phyloP scores from a whole-genome alignment of 2,113 vertebrate species.

The Catharus bicknelli region DNA sequence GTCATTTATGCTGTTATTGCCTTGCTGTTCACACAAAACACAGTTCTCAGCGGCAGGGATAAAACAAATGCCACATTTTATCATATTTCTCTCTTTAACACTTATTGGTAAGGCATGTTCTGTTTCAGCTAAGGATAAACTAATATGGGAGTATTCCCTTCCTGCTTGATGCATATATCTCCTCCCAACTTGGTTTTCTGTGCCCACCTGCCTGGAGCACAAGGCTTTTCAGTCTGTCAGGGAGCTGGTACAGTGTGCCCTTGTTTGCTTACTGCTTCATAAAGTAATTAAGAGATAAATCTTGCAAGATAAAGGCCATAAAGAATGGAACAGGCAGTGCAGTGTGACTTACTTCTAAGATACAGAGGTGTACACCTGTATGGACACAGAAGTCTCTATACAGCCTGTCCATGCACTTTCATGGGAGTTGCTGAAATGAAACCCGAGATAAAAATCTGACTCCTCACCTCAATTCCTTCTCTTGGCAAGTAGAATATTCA shows the following conservation, averaged over 20 bases:
- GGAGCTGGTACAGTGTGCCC: neutral
- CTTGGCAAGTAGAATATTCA: neutral
- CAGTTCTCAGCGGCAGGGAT: neutral
- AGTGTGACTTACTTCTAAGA: neutral
- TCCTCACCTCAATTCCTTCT: constrained; percentile 34
- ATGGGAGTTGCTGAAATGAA: constrained; percentile 60
- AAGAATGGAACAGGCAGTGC: neutral
- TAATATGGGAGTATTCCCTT: neutral
- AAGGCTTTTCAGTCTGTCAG: neutral
- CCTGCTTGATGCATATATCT: accelerated
- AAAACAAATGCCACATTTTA: neutral
- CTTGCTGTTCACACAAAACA: neutral
- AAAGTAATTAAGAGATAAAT: neutral
- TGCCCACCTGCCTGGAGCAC: neutral
- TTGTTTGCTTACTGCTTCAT: neutral
- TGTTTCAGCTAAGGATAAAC: neutral
- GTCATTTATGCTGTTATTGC: neutral
- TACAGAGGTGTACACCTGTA: neutral
- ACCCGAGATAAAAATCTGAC: constrained; percentile 62
- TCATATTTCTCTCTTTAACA: neutral
- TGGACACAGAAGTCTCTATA: neutral
- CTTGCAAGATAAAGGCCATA: neutral
- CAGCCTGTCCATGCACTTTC: neutral
- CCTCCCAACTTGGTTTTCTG: accelerated
- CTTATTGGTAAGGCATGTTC: neutral